Evolutionary conservation across 2,113 vertebrate genomes (phyloP), one percentile per base, ranked within the genome.

Genomic region (Danionella cerebrum): DNA sequence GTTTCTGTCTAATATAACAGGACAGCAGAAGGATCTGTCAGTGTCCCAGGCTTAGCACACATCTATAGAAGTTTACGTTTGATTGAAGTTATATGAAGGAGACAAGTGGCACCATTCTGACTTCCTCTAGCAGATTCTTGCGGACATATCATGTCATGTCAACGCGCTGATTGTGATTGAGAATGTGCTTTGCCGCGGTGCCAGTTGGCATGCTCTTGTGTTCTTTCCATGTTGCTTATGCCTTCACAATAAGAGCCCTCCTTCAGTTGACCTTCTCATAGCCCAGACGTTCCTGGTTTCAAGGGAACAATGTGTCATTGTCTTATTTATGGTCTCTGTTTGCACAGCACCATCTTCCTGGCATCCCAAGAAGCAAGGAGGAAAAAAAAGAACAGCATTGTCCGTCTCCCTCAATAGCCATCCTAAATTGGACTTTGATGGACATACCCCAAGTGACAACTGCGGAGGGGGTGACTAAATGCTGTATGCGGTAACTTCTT

Each of bases 281-380:
- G 82, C 75, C 70, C 78, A 72, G 78, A 81, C 78, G 67, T 9
- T 69, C 13, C 62, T 55, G 24, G 64, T 79, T 81, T 79, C 74
- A 83, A 82, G 78, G 73, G 69, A 33, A 12, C 60, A 50, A 35
- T 67, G n/a, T 58, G 35, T 54, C 62, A 66, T 50, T 57, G 29
- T 73, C 76, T 76, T 83, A 79, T 80, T 82, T 82, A 76, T 65
- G 64, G 79, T 68, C 45, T 4, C 48, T 38, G 24, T 67, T 29
- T 54, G 67, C 18, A 42, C n/a, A 35, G 64, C 57, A 55, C 51
- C 69, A 71, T 75, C 73, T 75, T 75, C 52, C 35, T 75, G 52
- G 65, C 52, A 71, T 69, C 64, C 70, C 64, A 68, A 62, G 69
- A 51, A 75, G 60, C 55, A 75, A 68, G 73, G 69, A 36, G 41